These are phyloP conservation scores for Crematogaster levior DNA, from an alignment of 2,888 invertebrate species.

Conservation along the genomic window DNA sequence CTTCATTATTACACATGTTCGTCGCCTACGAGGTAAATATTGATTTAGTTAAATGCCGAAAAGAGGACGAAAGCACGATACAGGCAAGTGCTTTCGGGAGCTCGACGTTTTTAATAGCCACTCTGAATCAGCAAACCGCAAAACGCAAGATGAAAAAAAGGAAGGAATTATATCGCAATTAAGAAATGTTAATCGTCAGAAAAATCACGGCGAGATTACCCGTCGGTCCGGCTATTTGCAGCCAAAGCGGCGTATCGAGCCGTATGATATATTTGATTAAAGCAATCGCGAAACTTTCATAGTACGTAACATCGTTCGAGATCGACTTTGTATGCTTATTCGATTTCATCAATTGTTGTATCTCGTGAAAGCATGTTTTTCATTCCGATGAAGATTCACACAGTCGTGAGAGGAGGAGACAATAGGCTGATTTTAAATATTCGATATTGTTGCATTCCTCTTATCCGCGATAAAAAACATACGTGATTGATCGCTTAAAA, in stretches of 20 bases:
- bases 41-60: conserved; percentile 42
- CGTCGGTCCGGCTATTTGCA: not conserved
- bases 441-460: not conserved
- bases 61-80: not conserved
- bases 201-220: not conserved
- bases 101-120: not conserved
- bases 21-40: conserved; percentile 32
- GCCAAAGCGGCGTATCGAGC: conserved; percentile 17
- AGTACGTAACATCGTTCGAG: conserved; percentile 19
- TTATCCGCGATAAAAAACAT: not conserved
- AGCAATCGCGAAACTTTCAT: conserved; percentile 41
- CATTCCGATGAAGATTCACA: not conserved
- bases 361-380: not conserved
- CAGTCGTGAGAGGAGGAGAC: not conserved
- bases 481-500: not conserved
- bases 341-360: not conserved
- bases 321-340: conserved; percentile 23
- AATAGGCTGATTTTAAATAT: not conserved
- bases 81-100: not conserved
- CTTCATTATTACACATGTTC: conserved; percentile 48
- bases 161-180: not conserved
- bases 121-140: not conserved
- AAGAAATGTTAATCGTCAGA: conserved; percentile 3
- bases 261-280: conserved; percentile 42
- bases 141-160: not conserved